Conservation (phyloP, 2,113 vertebrate species). For the Casuarius casuarius region DNA sequence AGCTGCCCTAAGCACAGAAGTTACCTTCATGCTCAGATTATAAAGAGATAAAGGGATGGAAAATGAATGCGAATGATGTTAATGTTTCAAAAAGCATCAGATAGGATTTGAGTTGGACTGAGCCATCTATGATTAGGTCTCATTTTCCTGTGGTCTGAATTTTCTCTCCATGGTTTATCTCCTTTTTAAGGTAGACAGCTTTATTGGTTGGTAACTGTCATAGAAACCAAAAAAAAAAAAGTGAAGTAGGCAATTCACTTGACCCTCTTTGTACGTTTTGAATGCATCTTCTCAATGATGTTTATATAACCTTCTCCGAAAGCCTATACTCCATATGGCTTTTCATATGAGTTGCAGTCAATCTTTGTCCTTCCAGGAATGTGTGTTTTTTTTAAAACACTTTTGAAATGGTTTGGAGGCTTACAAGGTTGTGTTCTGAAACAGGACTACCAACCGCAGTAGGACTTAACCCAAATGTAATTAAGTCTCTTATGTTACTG, state of each 20-base stretch:
- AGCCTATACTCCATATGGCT: neutral
- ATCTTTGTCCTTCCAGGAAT: neutral
- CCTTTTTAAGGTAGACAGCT: neutral
- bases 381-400: neutral
- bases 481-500: neutral
- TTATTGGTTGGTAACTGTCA: neutral
- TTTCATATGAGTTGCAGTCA: neutral
- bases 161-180: neutral
- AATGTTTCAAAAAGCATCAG: neutral
- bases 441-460: neutral
- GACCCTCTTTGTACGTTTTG: neutral
- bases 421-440: neutral
- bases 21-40: neutral
- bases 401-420: neutral
- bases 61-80: neutral
- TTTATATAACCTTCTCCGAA: constrained; percentile 29
- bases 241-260: neutral
- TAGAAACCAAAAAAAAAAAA: neutral
- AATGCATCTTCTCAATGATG: constrained; percentile 7
- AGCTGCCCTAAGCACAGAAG: neutral
- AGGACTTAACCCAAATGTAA: neutral
- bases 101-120: neutral
- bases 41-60: neutral
- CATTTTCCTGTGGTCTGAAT: neutral
- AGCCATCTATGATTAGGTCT: neutral